A percentile compares a stretch with the other conserved stretches of the same genome.
phyloP scores from a whole-genome alignment of 2,888 invertebrate genomes.

The Xestia c-nigrum region DNA sequence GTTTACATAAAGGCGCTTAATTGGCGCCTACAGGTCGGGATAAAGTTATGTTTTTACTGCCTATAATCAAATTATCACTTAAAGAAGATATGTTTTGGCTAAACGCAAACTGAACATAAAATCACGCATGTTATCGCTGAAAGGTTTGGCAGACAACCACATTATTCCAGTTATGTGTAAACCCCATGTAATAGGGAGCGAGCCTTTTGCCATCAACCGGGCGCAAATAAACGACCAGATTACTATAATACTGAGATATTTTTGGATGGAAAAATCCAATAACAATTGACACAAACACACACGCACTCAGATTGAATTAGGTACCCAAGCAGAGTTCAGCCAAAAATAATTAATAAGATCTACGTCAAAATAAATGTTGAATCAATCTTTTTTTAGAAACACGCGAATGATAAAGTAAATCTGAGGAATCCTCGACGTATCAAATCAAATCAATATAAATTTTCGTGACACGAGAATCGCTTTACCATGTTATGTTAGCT shows the following conservation, averaged over 20 bases:
- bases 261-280: too few relatives aligned
- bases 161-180: too few relatives aligned
- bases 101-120: too few relatives aligned
- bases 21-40: not conserved
- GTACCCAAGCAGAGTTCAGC: not conserved
- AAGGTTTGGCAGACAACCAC: too few relatives aligned
- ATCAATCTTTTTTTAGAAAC: conserved; percentile 37
- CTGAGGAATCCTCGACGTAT: conserved; percentile 26
- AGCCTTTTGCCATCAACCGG: too few relatives aligned
- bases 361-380: not conserved
- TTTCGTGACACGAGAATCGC: conserved; percentile 33
- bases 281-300: too few relatives aligned
- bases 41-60: not conserved
- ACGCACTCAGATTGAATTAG: not conserved
- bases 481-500: conserved; percentile 5
- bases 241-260: too few relatives aligned
- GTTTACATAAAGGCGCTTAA: not conserved
- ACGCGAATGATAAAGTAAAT: conserved; percentile 29
- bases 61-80: not conserved
- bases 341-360: conserved; percentile 16
- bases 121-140: too few relatives aligned
- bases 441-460: conserved; percentile 47
- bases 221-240: too few relatives aligned
- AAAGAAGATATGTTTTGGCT: not conserved
- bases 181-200: too few relatives aligned